Conservation (phyloP, 2,888 invertebrate species). For the Eristalinus sepulchralis region DNA sequence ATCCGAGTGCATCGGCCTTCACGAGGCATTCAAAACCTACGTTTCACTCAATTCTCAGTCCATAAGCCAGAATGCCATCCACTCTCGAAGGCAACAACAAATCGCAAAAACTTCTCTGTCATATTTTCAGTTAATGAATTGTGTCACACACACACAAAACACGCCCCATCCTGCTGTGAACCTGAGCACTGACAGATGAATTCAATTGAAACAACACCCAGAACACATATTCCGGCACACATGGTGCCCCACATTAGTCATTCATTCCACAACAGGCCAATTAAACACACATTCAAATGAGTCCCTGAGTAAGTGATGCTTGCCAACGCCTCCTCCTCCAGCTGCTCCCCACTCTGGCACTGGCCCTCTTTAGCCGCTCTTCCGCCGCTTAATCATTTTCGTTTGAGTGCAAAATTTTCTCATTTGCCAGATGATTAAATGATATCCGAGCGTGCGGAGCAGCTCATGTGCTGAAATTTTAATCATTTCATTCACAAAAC, state of each 20-base stretch:
- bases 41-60: not conserved
- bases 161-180: not conserved
- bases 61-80: not conserved
- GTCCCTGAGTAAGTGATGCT: conserved; percentile 31
- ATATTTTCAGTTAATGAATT: not conserved
- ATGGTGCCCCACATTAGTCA: conserved; percentile 59
- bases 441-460: conserved; percentile 57
- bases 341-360: not conserved
- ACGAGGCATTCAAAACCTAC: too few relatives aligned
- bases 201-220: conserved; percentile 44
- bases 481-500: conserved; percentile 68
- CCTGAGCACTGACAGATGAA: conserved; percentile 13
- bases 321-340: not conserved
- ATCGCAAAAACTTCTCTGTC: not conserved
- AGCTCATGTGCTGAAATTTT: conserved; percentile 70
- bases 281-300: conserved; percentile 66
- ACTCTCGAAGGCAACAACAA: not conserved
- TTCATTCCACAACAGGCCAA: conserved; percentile 66
- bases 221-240: conserved; percentile 47
- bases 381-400: conserved; percentile 61
- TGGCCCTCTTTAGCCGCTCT: not conserved
- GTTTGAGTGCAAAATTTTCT: conserved; percentile 70
- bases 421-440: conserved; percentile 70
- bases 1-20: too few relatives aligned
- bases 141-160: not conserved